Evolutionary conservation across 2,113 vertebrate genomes (phyloP).

Genomic region (Emydura subglobosa): DNA sequence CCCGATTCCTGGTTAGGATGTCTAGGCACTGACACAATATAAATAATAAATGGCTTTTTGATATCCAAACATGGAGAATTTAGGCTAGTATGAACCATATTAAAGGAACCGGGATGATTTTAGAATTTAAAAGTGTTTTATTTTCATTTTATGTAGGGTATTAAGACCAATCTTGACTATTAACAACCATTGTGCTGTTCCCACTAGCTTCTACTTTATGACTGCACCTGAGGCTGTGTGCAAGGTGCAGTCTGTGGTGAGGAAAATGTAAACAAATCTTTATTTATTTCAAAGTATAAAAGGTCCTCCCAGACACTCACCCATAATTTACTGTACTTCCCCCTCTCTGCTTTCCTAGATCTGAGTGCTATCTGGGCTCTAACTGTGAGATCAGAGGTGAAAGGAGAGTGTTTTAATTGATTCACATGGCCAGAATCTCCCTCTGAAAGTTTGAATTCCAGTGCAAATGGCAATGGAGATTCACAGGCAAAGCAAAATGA

Average conservation of each 20-base stretch:
- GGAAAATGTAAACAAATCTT: neutral
- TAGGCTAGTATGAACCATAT: neutral
- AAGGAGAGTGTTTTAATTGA: slow-evolving; percentile 49
- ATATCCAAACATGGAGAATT: neutral
- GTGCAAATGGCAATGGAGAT: slow-evolving; percentile 60
- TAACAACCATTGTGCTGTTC: neutral
- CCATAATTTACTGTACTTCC: fast-evolving
- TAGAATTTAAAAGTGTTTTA: neutral
- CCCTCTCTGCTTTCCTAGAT: neutral
- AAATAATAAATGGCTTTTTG: neutral
- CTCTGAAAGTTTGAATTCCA: slow-evolving; percentile 33
- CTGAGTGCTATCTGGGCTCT: neutral
- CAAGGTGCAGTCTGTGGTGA: neutral
- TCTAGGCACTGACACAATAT: neutral
- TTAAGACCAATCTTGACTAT: neutral
- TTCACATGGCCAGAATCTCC: slow-evolving; percentile 44
- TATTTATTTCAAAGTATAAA: neutral
- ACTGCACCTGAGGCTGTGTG: neutral
- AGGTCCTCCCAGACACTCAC: neutral
- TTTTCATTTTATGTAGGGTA: neutral
- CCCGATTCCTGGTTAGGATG: neutral
- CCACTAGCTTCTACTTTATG: neutral
- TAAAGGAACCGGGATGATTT: neutral
- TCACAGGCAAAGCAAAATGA: slow-evolving; percentile 45
- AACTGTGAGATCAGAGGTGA: neutral